These are phyloP conservation scores for Sarcophaga bullata DNA, from an alignment of 1,140 invertebrate species.

Conservation along the genomic window DNA sequence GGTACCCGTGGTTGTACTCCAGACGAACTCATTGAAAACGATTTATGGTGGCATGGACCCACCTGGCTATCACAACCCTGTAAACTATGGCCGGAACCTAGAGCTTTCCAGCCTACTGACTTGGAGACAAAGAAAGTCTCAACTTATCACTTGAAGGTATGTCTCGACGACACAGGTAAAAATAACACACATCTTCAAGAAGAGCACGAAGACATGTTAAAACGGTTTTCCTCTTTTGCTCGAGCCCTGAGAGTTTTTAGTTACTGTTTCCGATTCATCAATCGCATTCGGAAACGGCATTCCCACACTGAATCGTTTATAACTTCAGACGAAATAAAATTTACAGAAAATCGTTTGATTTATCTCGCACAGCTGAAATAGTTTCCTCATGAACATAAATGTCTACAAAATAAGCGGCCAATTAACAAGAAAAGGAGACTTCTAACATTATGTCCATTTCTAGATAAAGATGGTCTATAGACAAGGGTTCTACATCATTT, in stretches of 20 bases:
- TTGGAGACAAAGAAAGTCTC: neutral
- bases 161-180: neutral
- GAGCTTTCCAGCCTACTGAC: neutral
- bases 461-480: conserved; percentile 17
- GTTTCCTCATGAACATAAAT: neutral
- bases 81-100: neutral
- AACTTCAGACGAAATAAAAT: neutral
- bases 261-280: neutral
- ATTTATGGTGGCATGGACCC: conserved; percentile 20
- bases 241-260: neutral
- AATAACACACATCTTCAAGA: neutral
- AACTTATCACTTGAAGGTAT: neutral
- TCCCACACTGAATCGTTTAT: neutral
- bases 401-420: neutral
- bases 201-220: neutral
- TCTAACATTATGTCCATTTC: neutral
- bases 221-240: neutral
- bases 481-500: neutral
- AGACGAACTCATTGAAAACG: neutral
- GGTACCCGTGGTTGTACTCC: conserved; percentile 42
- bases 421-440: neutral
- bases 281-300: neutral
- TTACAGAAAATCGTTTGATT: conserved; percentile 8
- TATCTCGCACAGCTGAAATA: neutral
- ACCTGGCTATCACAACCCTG: neutral